Evolutionary conservation across 2,888 invertebrate genomes (phyloP).

Genomic region (Stenodera caucasica): DNA sequence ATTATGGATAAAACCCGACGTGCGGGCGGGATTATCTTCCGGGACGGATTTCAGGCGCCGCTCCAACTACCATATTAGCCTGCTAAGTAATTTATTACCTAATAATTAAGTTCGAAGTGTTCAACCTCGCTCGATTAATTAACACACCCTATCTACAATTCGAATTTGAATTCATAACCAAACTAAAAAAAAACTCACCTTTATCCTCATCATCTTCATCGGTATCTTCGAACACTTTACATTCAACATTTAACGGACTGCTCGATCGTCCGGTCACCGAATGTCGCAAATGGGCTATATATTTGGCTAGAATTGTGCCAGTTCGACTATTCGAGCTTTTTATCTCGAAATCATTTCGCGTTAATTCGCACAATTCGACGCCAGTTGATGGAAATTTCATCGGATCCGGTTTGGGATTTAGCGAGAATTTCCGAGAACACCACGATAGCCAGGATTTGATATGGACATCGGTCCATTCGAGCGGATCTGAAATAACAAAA

Average conservation of each 20-base stretch:
- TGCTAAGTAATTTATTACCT: constrained; percentile 46
- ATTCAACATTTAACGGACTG: constrained; percentile 61
- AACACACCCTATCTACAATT: neutral
- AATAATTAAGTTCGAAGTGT: constrained; percentile 44
- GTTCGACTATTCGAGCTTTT: constrained; percentile 56
- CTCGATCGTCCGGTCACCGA: constrained; percentile 64
- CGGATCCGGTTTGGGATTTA: constrained; percentile 60
- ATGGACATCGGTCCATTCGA: constrained; percentile 64
- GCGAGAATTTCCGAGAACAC: constrained; percentile 63
- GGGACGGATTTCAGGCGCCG: constrained; percentile 44
- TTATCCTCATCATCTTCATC: constrained; percentile 42
- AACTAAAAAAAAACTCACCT: constrained; percentile 36
- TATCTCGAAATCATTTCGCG: constrained; percentile 64
- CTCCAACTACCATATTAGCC: constrained; percentile 43
- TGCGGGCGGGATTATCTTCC: constrained; percentile 48
- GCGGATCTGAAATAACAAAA: constrained; percentile 64
- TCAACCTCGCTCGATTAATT: neutral
- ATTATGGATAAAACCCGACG: constrained; percentile 38
- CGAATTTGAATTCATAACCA: neutral
- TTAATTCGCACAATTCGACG: constrained; percentile 62
- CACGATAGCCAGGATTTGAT: constrained; percentile 66
- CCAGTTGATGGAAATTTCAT: constrained; percentile 62
- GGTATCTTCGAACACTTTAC: constrained; percentile 49
- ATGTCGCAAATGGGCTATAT: constrained; percentile 63
- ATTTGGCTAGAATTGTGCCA: constrained; percentile 63